Base-by-base conservation (phyloP, 2,888 invertebrate species). In the Xestia rhomboidea region DNA sequence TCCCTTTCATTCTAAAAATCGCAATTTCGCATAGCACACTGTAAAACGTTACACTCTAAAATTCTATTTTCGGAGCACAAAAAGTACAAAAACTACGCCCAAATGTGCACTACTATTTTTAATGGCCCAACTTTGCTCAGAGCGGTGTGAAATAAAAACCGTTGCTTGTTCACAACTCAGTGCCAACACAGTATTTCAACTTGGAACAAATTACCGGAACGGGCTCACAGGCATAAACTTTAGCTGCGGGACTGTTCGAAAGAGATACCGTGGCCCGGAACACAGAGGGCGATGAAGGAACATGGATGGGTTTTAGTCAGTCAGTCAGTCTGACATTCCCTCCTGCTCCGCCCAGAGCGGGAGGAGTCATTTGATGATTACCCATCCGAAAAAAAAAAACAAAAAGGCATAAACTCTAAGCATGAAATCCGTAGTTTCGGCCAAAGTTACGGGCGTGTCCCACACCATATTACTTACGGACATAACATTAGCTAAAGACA, bases 11-110 rank as follows among this genome's bases (percentile, higher is more conserved):
- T 44, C 10, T 54, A 68, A 30, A 21, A 57, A 18, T 57, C 5
- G 68, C 30, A 57, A 44, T 38, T 38, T 6, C 63, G 38, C 27
- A 30, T 6, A n/a, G 8, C 6, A 24, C 27, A 54, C 10, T 34
- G 15, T 15, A 38, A 21, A 51, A 54, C 15, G 38, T 24, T n/a
- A 78, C 57, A 70, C 30, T 70, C 34, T 62, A 72, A 79, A 57
- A 68, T 63, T 63, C n/a, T 60, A 68, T 72, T 72, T 72, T 21
- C 21, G 34, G 46, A 78, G 21, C 60, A 63, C 27, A 79, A 67
- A 67, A 67, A 66, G 30, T 30, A 41, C 3, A 34, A 64, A 46
- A 63, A 68, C 21, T 34, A 38, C 21, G 54, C 13, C 6, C 21
- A 44, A 68, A 68, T 21, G 34, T 68, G 41, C 15, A 54, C 10